phyloP scores from a whole-genome alignment of 2,113 vertebrate species.

The Neolamprologus toae region DNA sequence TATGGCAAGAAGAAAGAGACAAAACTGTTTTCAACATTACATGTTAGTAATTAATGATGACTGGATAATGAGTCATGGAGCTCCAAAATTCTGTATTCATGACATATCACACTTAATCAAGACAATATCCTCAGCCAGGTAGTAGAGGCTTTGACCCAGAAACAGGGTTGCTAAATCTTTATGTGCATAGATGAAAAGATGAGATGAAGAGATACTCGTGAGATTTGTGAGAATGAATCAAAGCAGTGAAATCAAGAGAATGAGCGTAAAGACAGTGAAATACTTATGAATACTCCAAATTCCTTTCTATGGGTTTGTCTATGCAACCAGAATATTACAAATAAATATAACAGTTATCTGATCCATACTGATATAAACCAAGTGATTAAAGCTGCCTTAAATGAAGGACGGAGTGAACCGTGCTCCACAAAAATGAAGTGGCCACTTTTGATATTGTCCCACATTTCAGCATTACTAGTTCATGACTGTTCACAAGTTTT shows the following conservation, averaged over 20 bases:
- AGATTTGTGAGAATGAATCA: not conserved
- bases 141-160: not conserved
- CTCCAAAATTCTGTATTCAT: not conserved
- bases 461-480: not conserved
- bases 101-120: not conserved
- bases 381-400: not conserved
- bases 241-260: not conserved
- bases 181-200: not conserved
- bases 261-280: not conserved
- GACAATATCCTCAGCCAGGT: not conserved
- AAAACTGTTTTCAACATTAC: not conserved
- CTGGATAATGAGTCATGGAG: not conserved
- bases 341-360: not conserved
- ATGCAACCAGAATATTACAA: not conserved
- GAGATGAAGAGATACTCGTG: not conserved
- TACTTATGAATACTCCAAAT: rapidly evolving
- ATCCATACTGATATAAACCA: not conserved
- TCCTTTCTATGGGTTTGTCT: not conserved
- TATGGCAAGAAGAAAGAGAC: not conserved
- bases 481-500: not conserved
- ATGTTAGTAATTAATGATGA: not conserved
- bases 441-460: not conserved
- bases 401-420: not conserved
- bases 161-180: not conserved
- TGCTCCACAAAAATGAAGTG: not conserved